These are phyloP conservation scores for Callipepla californica DNA, from an alignment of 2,113 vertebrate genomes.

Conservation along the genomic window DNA sequence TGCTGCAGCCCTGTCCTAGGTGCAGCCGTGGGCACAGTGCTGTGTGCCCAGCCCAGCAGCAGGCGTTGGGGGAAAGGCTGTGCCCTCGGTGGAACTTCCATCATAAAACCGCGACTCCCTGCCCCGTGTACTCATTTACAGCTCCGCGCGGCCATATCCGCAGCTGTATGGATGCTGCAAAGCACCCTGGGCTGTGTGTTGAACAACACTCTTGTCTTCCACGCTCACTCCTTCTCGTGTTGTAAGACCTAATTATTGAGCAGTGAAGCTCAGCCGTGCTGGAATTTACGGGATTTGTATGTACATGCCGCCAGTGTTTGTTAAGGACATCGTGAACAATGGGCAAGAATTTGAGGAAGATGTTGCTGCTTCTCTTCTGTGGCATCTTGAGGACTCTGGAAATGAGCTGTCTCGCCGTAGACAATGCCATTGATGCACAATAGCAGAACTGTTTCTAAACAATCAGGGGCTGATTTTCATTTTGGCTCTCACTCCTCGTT, in stretches of 20 bases:
- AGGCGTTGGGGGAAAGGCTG: neutral
- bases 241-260: neutral
- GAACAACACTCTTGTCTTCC: neutral
- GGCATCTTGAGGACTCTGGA: slow-evolving; percentile 8
- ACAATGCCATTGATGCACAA: slow-evolving; percentile 65
- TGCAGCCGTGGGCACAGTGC: rapidly evolving
- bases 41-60: rapidly evolving
- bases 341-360: neutral
- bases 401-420: neutral
- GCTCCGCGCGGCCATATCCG: rapidly evolving
- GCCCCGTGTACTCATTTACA: rapidly evolving
- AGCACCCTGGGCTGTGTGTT: rapidly evolving
- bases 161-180: rapidly evolving
- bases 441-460: neutral
- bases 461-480: slow-evolving; percentile 57
- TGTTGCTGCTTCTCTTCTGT: neutral
- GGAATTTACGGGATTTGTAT: neutral
- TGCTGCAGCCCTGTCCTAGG: neutral
- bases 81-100: rapidly evolving
- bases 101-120: neutral
- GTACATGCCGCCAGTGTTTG: neutral
- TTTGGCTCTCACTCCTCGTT: slow-evolving; percentile 48
- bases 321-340: neutral
- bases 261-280: neutral
- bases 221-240: neutral